These are phyloP conservation scores for Liodrosophila aerea DNA, from an alignment of 2,888 invertebrate genomes.

Conservation along the genomic window DNA sequence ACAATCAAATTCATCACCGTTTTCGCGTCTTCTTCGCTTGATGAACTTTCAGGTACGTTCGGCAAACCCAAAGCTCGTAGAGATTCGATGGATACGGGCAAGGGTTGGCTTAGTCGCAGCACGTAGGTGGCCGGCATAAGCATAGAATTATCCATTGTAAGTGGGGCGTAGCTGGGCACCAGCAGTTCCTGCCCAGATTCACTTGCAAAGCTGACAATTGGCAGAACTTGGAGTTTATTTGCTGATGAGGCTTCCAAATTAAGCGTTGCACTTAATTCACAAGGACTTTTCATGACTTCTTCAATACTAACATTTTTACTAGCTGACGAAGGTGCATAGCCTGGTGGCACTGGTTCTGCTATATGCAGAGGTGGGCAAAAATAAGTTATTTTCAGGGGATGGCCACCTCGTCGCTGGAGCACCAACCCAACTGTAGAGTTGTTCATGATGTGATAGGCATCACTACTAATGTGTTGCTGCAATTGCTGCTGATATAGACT, in stretches of 20 bases:
- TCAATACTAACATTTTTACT: constrained; percentile 64
- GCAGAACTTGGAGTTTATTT: constrained; percentile 84
- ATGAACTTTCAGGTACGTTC: constrained; percentile 76
- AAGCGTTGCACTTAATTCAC: constrained; percentile 94
- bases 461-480: constrained; percentile 88
- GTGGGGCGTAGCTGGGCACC: constrained; percentile 90
- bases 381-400: constrained; percentile 96
- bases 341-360: constrained; percentile 38
- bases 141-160: constrained; percentile 93
- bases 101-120: constrained; percentile 89
- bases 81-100: constrained; percentile 91
- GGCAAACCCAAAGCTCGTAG: constrained; percentile 86
- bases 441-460: constrained; percentile 87
- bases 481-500: constrained; percentile 90
- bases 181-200: constrained; percentile 60
- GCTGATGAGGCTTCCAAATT: constrained; percentile 94
- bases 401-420: constrained; percentile 92
- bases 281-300: constrained; percentile 70
- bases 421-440: constrained; percentile 95
- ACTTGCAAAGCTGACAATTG: constrained; percentile 77
- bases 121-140: constrained; percentile 96
- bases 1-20: constrained; percentile 86
- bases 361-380: constrained; percentile 83
- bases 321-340: constrained; percentile 82
- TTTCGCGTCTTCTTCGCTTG: constrained; percentile 75